Conservation (phyloP, 2,888 invertebrate genomes). For the Folsomia manolachei region DNA sequence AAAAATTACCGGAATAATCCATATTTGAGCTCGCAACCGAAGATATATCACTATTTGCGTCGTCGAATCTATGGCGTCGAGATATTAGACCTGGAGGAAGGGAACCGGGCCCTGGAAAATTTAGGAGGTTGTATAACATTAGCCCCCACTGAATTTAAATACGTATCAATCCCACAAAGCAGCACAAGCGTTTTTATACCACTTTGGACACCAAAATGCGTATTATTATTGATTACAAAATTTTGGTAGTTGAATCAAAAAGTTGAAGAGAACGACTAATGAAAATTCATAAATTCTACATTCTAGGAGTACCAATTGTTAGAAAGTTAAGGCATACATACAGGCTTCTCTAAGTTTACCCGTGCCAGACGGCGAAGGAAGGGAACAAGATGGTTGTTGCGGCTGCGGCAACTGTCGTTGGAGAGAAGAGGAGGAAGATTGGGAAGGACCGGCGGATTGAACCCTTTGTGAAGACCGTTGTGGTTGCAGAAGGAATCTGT, state of each 20-base stretch:
- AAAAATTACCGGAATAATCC: conserved; percentile 53
- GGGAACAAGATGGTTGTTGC: conserved; percentile 46
- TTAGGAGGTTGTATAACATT: too few species aligned
- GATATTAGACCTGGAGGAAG: conserved; percentile 74
- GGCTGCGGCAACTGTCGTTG: too few species aligned
- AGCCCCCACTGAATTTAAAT: too few species aligned
- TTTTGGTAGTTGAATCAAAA: too few species aligned
- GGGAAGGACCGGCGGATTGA: conserved; percentile 19
- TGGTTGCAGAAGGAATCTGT: conserved; percentile 21
- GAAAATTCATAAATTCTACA: too few species aligned
- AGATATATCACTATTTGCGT: conserved; percentile 75
- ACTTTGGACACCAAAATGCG: too few species aligned
- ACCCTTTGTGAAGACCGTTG: conserved; percentile 2
- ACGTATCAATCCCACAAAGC: too few species aligned
- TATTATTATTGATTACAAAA: too few species aligned
- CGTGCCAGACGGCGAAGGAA: conserved; percentile 48
- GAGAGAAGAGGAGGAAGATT: conserved; percentile 10
- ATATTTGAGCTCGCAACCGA: conserved; percentile 78
- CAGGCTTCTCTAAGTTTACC: conserved; percentile 45
- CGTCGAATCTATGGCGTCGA: conserved; percentile 66
- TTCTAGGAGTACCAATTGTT: too few species aligned
- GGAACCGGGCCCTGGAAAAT: conserved; percentile 68
- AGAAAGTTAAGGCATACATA: conserved; percentile 20
- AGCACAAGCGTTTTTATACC: background rate
- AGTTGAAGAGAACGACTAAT: too few species aligned